Conservation (phyloP, 1,140 invertebrate species). For the Ditylenchus dipsaci region DNA sequence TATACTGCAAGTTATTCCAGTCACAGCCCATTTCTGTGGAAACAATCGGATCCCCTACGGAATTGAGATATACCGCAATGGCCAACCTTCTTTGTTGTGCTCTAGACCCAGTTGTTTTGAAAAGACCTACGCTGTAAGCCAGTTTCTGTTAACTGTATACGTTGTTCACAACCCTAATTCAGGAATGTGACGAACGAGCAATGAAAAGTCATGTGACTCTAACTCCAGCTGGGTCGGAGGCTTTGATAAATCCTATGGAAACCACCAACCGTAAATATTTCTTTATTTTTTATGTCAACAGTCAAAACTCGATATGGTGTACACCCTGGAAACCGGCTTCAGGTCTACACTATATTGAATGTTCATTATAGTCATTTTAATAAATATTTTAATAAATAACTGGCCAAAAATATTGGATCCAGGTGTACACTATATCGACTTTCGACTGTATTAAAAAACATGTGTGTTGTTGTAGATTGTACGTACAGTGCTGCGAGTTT, state of each 20-base stretch:
- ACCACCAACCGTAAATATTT: conserved; percentile 44
- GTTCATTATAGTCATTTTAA: background rate
- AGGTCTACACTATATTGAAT: background rate
- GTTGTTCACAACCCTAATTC: conserved; percentile 10
- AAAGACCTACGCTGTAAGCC: conserved; percentile 51
- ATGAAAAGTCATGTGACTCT: conserved; percentile 34
- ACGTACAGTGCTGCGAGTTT: conserved; percentile 54
- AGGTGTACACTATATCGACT: too few species aligned
- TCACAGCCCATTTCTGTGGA: conserved; percentile 25
- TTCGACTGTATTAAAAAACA: background rate
- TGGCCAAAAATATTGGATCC: too few species aligned
- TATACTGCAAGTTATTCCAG: too few species aligned
- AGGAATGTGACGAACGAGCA: conserved; percentile 54
- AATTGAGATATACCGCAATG: conserved; percentile 49
- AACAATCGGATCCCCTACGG: conserved; percentile 31
- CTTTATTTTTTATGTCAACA: background rate
- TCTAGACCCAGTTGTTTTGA: conserved; percentile 53
- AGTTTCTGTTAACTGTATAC: conserved; percentile 7
- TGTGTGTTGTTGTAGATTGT: conserved; percentile 34
- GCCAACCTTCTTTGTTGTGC: conserved; percentile 47
- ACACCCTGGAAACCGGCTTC: too few species aligned
- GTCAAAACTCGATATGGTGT: too few species aligned
- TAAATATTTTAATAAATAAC: too few species aligned
- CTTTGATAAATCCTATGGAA: conserved; percentile 46
- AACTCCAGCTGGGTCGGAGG: conserved; percentile 51